phyloP scores from a whole-genome alignment of 2,113 vertebrate genomes.

The Tautogolabrus adspersus region DNA sequence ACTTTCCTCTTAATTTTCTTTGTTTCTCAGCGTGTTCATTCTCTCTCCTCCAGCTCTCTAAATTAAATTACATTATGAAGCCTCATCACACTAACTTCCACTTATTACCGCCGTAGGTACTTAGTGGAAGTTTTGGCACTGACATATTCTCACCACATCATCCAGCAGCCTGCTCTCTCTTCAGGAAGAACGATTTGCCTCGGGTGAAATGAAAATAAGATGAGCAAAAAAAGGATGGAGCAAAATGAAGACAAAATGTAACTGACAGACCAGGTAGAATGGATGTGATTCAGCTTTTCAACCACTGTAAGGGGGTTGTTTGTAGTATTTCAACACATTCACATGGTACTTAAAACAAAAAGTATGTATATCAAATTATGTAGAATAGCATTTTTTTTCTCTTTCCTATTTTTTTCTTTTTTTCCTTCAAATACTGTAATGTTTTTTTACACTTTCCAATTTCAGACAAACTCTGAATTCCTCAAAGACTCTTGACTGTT shows the following conservation, averaged over 20 bases:
- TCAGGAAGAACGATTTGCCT: not conserved
- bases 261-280: not conserved
- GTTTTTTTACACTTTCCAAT: not conserved
- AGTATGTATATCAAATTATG: no score
- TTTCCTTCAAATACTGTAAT: no score
- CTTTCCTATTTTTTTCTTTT: no score
- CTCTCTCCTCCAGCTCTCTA: conserved; percentile 1
- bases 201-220: conserved; percentile 2
- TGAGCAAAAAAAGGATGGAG: conserved; percentile 12
- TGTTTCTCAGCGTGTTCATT: not conserved
- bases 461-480: not conserved
- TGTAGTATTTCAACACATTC: not conserved
- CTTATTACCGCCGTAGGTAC: not conserved
- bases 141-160: not conserved
- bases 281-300: not conserved
- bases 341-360: no score
- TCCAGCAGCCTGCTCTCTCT: not conserved
- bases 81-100: conserved; percentile 8
- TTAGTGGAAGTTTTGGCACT: conserved; percentile 10
- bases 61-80: conserved; percentile 20
- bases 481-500: not conserved
- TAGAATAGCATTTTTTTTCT: no score
- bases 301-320: not conserved
- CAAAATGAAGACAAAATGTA: not conserved
- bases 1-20: not conserved